Evolutionary conservation across 1,140 invertebrate species (phyloP), one percentile per base, ranked within the genome.

Genomic region (Orius laevigatus): DNA sequence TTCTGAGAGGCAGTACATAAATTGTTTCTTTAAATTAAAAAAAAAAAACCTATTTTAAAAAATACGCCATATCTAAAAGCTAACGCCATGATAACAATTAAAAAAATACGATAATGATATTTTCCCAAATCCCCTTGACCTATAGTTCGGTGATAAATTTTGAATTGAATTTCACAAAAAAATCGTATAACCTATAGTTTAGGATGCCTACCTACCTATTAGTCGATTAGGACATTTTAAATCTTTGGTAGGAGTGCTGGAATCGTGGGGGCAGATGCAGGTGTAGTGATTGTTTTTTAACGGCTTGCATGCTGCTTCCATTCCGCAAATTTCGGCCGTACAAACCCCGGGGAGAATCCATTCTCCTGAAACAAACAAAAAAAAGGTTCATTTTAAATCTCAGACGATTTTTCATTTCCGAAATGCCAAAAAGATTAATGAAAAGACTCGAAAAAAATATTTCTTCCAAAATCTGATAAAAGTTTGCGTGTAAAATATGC

Each of bases 221-320:
- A 63, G 60, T 59, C 75, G 71, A 53, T 71, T 67, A 1, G 75
- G 75, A 57, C 78, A 81, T 55, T 68, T 72, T 42, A 74, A 67
- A 55, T 76, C 72, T 32, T 64, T 59, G 11, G 74, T 78, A 9
- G 76, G 72, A 2, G 67, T 64, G 9, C 70, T 69, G 4, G 62
- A 66, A 54, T 77, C 76, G 46, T 78, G 72, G 4, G 77, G 74
- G 60, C 78, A 81, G 3, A 79, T 61, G 55, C 78, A 81, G 16
- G 65, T 70, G 46, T 75, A 72, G 2, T 64, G 66, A 4, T 66
- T 67, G 45, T 69, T 65, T 49, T 65, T 57, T 48, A 67, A 61
- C 10, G 63, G 66, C 15, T 62, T 55, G 55, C 78, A 80, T 0
- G 76, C 77, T 0, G 74, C 73, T 46, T 80, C 73, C 2, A 59